Evolutionary conservation across 1,140 invertebrate genomes (phyloP).

Genomic region (Orussus abietinus): DNA sequence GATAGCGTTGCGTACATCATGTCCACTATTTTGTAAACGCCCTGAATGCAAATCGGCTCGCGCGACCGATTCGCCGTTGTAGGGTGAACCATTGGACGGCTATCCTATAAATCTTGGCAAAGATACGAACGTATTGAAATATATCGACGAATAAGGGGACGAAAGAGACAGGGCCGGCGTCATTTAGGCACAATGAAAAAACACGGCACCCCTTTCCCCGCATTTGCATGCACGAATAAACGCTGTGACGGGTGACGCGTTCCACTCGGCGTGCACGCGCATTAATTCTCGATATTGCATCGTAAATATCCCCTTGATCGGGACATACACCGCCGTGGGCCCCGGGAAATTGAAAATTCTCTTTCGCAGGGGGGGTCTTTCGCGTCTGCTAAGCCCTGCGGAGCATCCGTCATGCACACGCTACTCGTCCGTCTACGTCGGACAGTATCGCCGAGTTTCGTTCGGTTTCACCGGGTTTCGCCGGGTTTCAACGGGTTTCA

Average conservation of each 20-base stretch:
- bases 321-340: background rate
- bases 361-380: no score
- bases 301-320: slow-evolving; percentile 29
- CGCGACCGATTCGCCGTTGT: no score
- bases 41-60: no score
- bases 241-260: background rate
- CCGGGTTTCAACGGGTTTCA: slow-evolving; percentile 13
- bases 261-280: slow-evolving; percentile 5
- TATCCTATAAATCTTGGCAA: no score
- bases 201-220: background rate
- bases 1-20: no score
- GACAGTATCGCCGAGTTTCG: no score
- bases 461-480: slow-evolving; percentile 12
- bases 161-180: slow-evolving; percentile 13
- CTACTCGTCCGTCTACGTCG: slow-evolving; percentile 10
- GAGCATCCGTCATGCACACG: slow-evolving; percentile 6
- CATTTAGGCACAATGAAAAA: background rate
- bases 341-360: slow-evolving; percentile 16
- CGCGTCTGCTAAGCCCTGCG: no score
- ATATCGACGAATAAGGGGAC: slow-evolving; percentile 9
- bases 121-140: no score
- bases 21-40: no score
- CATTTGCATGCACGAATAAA: background rate
- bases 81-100: no score
- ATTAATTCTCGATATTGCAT: slow-evolving; percentile 31